phyloP scores from a whole-genome alignment of 1,140 invertebrate species.

The Metaphire vulgaris region DNA sequence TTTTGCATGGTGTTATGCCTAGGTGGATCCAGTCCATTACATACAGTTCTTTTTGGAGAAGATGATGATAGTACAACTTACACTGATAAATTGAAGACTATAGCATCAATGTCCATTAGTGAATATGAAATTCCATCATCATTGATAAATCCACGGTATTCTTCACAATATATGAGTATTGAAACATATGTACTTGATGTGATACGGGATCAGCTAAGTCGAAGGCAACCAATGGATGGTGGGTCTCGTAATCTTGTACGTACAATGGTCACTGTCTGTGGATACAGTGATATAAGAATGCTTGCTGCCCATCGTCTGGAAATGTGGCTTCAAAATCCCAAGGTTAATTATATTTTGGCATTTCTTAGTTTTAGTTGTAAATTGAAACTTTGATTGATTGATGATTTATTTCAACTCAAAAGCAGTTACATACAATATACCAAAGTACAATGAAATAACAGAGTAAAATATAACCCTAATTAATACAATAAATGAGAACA shows the following conservation, averaged over 20 bases:
- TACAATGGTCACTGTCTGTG: slow-evolving; percentile 73
- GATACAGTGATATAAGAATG: slow-evolving; percentile 74
- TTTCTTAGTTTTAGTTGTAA: no score
- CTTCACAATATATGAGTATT: slow-evolving; percentile 62
- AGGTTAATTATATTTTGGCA: slow-evolving; percentile 49
- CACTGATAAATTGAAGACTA: not conserved
- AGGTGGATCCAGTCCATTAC: slow-evolving; percentile 4
- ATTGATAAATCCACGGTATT: slow-evolving; percentile 55
- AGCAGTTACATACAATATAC: no score
- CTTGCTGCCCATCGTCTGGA: slow-evolving; percentile 76
- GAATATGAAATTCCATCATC: not conserved
- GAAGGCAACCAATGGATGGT: slow-evolving; percentile 74
- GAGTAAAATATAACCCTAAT: no score
- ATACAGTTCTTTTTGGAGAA: slow-evolving; percentile 6
- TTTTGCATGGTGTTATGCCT: no score
- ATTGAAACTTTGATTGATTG: no score
- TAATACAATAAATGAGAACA: no score
- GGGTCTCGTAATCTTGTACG: slow-evolving; percentile 81
- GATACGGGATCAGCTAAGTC: slow-evolving; percentile 76
- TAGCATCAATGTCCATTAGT: not conserved
- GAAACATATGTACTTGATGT: slow-evolving; percentile 76
- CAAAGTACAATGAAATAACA: no score
- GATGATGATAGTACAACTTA: slow-evolving; percentile 14
- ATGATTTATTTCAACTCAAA: no score
- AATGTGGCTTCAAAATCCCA: slow-evolving; percentile 91